Percentiles rank a stretch among this genome's conserved stretches.
These are phyloP conservation scores for Calypte anna DNA, from an alignment of 2,113 vertebrate species.

Conservation along the genomic window DNA sequence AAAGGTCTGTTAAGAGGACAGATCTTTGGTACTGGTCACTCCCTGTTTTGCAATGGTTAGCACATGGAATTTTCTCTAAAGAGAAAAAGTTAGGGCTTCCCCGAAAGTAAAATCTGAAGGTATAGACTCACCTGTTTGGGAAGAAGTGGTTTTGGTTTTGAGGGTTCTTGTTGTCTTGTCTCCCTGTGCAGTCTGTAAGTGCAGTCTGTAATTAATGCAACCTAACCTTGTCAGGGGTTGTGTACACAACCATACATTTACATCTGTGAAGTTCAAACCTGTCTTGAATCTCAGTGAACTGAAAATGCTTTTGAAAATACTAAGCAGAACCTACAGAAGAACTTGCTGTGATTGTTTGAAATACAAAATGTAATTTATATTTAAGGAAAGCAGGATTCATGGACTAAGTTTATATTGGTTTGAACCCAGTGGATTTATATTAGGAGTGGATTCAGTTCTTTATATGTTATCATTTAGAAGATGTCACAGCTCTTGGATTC, in stretches of 20 bases:
- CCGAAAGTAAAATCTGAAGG: neutral
- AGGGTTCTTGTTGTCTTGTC: neutral
- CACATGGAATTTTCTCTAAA: neutral
- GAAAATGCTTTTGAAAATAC: neutral
- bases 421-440: neutral
- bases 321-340: neutral
- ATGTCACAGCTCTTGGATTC: neutral
- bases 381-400: neutral
- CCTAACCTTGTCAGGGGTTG: neutral
- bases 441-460: neutral
- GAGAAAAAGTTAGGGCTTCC: neutral
- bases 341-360: neutral
- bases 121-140: neutral
- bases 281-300: neutral
- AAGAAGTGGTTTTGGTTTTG: neutral
- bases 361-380: neutral
- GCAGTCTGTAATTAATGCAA: neutral
- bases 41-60: neutral
- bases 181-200: neutral
- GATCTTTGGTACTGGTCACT: neutral
- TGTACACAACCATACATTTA: neutral
- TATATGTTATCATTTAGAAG: neutral
- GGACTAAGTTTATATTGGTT: neutral
- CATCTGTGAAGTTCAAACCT: neutral
- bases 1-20: neutral